A percentile compares a stretch with the other conserved stretches of the same genome.
These are phyloP conservation scores for rat (Rattus norvegicus) DNA, from an alignment of 2,113 vertebrate species.

Conservation along the genomic window DNA sequence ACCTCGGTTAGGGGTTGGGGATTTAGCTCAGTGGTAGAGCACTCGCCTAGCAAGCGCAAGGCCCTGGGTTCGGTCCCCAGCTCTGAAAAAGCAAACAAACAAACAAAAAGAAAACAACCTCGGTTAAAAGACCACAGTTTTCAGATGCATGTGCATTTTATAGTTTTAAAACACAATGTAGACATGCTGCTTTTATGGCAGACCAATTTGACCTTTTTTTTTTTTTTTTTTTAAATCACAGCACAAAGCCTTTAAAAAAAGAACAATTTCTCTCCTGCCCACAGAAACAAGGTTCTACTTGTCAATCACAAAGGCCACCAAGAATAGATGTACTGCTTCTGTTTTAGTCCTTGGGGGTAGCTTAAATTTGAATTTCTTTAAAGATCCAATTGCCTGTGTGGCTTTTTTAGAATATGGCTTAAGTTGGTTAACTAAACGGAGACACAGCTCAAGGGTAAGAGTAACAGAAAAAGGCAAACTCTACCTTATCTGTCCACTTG, in stretches of 20 bases:
- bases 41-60: no score
- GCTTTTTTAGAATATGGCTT: constrained; percentile 25
- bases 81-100: no score
- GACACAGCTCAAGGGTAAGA: background rate
- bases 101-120: constrained; percentile 10
- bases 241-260: background rate
- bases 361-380: constrained; percentile 37
- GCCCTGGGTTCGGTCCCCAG: no score
- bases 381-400: constrained; percentile 7
- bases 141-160: background rate
- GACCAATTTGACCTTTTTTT: background rate
- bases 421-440: constrained; percentile 44
- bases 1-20: background rate
- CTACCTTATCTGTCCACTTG: background rate
- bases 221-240: background rate
- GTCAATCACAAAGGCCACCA: background rate
- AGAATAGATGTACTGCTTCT: constrained; percentile 4
- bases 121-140: background rate
- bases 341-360: background rate
- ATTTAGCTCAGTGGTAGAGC: no score
- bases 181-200: background rate
- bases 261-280: background rate
- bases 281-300: background rate
- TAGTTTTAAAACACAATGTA: constrained; percentile 25
- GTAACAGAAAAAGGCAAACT: background rate